Evolutionary conservation across 2,797 vertebrate species (phyloP).

Genomic region (Malurus splendens): DNA sequence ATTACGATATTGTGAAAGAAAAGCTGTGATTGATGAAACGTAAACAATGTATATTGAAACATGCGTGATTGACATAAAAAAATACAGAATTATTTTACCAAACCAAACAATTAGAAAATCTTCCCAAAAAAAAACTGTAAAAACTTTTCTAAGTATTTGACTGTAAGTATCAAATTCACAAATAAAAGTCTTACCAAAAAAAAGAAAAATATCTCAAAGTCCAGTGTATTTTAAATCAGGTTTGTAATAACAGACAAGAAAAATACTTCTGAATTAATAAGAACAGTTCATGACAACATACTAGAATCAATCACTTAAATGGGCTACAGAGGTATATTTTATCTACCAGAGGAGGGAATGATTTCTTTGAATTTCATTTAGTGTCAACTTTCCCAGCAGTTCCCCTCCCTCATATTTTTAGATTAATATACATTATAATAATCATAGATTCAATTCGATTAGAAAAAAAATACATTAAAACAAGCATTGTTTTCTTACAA

Average conservation of each 20-base stretch:
- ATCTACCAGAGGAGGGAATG: not conserved
- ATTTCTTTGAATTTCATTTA: not conserved
- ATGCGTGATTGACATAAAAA: not conserved
- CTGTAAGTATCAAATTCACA: not conserved
- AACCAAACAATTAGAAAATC: not conserved
- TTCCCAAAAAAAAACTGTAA: not conserved
- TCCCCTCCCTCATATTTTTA: not conserved
- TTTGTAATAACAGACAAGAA: not conserved
- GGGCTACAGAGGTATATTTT: not conserved
- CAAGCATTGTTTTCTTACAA: not conserved
- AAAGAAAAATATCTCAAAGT: not conserved
- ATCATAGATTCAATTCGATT: not conserved
- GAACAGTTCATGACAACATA: not conserved
- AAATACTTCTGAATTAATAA: not conserved
- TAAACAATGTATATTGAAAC: not conserved
- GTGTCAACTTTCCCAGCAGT: not conserved
- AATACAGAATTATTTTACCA: not conserved
- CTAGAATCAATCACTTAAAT: not conserved
- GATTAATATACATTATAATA: not conserved
- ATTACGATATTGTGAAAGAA: not conserved
- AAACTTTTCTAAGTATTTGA: not conserved
- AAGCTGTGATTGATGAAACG: not conserved
- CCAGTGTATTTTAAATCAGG: not conserved
- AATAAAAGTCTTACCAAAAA: not conserved
- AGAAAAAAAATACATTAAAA: not conserved